These are phyloP conservation scores for Pararge aegeria DNA, from an alignment of 1,140 invertebrate species.

Conservation along the genomic window DNA sequence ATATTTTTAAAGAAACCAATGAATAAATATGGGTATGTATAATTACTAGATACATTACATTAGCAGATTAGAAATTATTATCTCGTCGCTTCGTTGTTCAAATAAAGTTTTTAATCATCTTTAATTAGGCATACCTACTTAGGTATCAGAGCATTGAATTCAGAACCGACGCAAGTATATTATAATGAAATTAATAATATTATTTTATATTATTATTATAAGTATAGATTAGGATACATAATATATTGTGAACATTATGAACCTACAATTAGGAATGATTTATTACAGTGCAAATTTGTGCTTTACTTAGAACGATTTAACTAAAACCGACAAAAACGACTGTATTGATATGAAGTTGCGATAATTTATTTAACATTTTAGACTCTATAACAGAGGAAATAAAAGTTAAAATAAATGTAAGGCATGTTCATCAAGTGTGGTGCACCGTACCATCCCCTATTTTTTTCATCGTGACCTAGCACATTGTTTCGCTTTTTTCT, in stretches of 20 bases:
- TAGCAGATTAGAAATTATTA: too few species aligned
- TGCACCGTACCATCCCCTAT: conserved; percentile 11
- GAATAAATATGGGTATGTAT: too few species aligned
- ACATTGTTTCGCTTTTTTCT: conserved; percentile 36
- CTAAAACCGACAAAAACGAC: conserved; percentile 2
- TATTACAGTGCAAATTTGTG: conserved; percentile 15
- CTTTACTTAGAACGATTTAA: not conserved
- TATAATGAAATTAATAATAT: too few species aligned
- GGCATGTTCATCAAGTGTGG: not conserved
- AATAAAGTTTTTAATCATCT: too few species aligned
- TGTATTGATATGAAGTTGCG: not conserved
- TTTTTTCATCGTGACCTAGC: conserved; percentile 43
- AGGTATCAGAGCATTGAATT: too few species aligned
- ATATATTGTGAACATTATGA: conserved; percentile 3
- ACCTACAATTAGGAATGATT: conserved; percentile 15
- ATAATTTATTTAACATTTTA: not conserved
- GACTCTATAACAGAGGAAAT: not conserved
- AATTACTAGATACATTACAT: too few species aligned
- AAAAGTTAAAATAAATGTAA: not conserved
- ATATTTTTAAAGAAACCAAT: too few species aligned
- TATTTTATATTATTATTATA: too few species aligned
- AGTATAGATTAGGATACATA: too few species aligned
- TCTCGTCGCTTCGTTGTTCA: too few species aligned
- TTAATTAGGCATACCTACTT: too few species aligned
- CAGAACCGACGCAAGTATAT: too few species aligned